These are phyloP conservation scores for Machaerirhynchus nigripectus DNA, from an alignment of 2,113 vertebrate species.

Conservation along the genomic window DNA sequence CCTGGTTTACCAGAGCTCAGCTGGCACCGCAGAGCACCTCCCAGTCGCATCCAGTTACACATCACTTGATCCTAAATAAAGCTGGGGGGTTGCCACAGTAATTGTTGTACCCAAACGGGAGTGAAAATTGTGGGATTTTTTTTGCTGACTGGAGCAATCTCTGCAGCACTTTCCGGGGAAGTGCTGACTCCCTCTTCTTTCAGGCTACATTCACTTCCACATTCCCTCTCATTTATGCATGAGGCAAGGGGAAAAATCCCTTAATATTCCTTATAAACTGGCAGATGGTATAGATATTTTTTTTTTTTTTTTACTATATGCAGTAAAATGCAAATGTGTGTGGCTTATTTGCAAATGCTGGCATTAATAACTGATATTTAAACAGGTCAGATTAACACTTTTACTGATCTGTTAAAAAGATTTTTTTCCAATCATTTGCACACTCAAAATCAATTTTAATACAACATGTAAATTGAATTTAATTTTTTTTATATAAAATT, in stretches of 20 bases:
- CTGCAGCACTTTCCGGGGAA: conserved; percentile 72
- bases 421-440: conserved; percentile 72
- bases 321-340: conserved; percentile 74
- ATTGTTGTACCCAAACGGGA: conserved; percentile 47
- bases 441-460: conserved; percentile 78
- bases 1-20: not conserved
- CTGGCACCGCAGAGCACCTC: not conserved
- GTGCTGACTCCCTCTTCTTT: conserved; percentile 78
- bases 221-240: conserved; percentile 58
- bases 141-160: conserved; percentile 76
- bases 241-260: conserved; percentile 54
- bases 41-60: not conserved
- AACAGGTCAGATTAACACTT: conserved; percentile 68
- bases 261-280: conserved; percentile 70
- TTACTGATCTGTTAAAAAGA: conserved; percentile 65
- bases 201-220: conserved; percentile 44
- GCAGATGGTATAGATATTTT: conserved; percentile 61
- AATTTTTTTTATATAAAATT: conserved; percentile 73
- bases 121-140: conserved; percentile 66
- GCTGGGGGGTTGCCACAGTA: not conserved
- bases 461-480: conserved; percentile 76
- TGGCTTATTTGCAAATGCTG: conserved; percentile 68
- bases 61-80: not conserved
- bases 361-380: conserved; percentile 76
- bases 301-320: conserved; percentile 41